Evolutionary conservation across 2,888 invertebrate species (phyloP), one percentile per base, ranked within the genome.

Genomic region (Hypomecis atomaria): DNA sequence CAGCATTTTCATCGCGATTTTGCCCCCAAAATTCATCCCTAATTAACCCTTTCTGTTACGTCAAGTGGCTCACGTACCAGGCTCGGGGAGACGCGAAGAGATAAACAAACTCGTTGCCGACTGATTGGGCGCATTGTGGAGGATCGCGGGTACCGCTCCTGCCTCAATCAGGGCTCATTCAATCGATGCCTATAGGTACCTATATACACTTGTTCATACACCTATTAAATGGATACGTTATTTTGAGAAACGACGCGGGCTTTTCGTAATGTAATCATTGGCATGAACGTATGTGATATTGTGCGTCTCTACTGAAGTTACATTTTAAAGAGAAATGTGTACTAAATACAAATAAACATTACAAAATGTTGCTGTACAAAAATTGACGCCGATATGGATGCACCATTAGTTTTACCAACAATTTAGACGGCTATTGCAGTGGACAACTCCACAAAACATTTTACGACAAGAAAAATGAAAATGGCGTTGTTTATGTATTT

Each of bases 51-150:
- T 65, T 60, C 63, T 55, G 63, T 66, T 56, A 62, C 58, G 59
- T 66, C 60, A 62, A 69, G 69, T 66, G 65, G 64, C 69, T 66
- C 58, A 69, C 68, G 60, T 58, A 70, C 69, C 58, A 62, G 73
- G 66, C 64, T 59, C 63, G 59, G 62, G 73, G 71, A 59, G 70
- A 57, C 69, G 67, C 66, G 66, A 73, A 63, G 61, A 69, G 65
- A 72, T 74, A 76, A 77, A 81, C 85, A 81, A 81, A 80, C 81
- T 81, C 78, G 78, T 78, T 79, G 77, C 75, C 73, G 69, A 49
- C 78, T 86, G 87, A 88, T 88, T 88, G 88, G 78, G 75, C 75
- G 81, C 82, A 87, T 87, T 88, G 87, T 88, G 77, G 71, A 75
- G 73, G 77, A 71, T 72, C 77, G 76, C 75, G 74, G 67, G 71